Conservation (phyloP, 2,888 invertebrate species). For the Pharmacophagus antenor region DNA sequence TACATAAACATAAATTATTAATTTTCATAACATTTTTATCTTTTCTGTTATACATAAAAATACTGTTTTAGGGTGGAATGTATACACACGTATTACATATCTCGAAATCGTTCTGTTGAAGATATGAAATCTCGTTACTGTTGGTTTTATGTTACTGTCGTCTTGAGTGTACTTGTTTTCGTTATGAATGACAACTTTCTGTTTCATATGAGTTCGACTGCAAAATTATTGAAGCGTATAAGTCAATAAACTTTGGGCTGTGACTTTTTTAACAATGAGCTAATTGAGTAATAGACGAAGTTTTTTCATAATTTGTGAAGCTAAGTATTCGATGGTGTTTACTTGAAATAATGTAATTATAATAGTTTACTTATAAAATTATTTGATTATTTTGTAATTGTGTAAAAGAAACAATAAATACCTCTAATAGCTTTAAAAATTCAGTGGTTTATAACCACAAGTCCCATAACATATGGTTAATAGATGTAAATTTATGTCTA, state of each 20-base stretch:
- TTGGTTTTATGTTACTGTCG: neutral
- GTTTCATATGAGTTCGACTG: slow-evolving; percentile 52
- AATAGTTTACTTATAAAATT: neutral
- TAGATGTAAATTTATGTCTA: too few species aligned
- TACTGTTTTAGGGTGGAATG: neutral
- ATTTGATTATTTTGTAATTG: neutral
- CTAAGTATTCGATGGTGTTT: too few species aligned
- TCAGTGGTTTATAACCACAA: too few species aligned
- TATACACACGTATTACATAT: neutral
- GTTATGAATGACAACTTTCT: slow-evolving; percentile 48
- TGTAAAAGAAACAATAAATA: neutral
- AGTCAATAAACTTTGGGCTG: slow-evolving; percentile 63
- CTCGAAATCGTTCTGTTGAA: neutral
- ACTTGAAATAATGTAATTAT: too few species aligned
- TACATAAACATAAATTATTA: too few species aligned
- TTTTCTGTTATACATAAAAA: neutral
- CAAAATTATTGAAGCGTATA: slow-evolving; percentile 37
- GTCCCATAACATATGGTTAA: too few species aligned
- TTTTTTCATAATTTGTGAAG: too few species aligned
- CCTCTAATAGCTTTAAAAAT: neutral
- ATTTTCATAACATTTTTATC: too few species aligned
- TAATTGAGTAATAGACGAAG: too few species aligned
- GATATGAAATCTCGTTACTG: neutral
- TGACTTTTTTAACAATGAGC: slow-evolving; percentile 74
- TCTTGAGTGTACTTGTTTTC: slow-evolving; percentile 5